phyloP scores from a whole-genome alignment of 1,140 invertebrate genomes.

The Glossosoma conforme region DNA sequence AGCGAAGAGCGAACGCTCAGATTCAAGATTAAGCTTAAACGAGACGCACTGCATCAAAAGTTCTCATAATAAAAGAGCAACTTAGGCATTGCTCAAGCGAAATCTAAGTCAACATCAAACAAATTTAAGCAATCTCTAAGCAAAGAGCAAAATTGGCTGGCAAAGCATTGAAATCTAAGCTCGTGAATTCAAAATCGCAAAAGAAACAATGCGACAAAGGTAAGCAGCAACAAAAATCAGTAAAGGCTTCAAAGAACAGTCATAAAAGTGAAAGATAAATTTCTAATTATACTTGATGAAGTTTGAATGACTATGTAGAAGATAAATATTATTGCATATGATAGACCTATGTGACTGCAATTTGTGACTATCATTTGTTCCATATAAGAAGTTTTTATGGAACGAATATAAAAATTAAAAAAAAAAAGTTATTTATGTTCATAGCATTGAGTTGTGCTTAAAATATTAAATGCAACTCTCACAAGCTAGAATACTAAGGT shows the following conservation, averaged over 20 bases:
- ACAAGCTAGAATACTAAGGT: no score
- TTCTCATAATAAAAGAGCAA: conserved; percentile 46
- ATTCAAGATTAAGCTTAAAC: conserved; percentile 59
- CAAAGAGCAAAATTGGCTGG: conserved; percentile 45
- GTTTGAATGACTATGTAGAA: no score
- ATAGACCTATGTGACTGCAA: no score
- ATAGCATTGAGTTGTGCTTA: no score
- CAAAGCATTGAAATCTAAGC: conserved; percentile 47
- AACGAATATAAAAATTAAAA: no score
- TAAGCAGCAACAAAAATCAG: conserved; percentile 23
- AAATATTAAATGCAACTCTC: no score
- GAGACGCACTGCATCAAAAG: conserved; percentile 46
- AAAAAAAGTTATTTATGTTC: no score
- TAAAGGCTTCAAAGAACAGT: conserved; percentile 41
- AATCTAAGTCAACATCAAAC: conserved; percentile 7
- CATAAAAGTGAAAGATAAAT: no score
- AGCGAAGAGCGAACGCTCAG: conserved; percentile 78
- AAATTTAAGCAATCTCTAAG: conserved; percentile 34
- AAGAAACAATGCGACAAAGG: conserved; percentile 10
- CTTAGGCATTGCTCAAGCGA: conserved; percentile 14
- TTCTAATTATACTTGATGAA: no score
- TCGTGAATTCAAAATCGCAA: conserved; percentile 31
- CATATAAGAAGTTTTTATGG: no score
- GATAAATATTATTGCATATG: no score
- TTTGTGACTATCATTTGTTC: no score